Base-by-base conservation (phyloP, 2,113 vertebrate genomes). In the Tichodroma muraria region DNA sequence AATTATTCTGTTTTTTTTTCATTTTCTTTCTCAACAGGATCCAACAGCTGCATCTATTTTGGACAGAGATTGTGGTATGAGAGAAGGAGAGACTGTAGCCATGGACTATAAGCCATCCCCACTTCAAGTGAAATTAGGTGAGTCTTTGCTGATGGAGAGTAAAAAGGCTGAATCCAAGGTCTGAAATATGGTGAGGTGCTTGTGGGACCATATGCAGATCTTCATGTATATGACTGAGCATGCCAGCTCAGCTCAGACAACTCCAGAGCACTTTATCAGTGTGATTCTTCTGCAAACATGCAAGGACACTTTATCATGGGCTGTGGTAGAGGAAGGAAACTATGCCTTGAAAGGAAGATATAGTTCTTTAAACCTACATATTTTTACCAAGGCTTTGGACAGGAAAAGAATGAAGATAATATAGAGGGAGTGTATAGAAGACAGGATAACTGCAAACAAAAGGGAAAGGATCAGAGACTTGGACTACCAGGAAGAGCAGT, bases 81-180 rank as follows among this genome's bases (percentile, higher is more conserved):
- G 98, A 94, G 99, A 99, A 96, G 98, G 98, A 72, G 99, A 99
- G 97, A 98, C 98, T 38, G 98, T 99, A 97, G 97, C 98, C 96
- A 98, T 99, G 97, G 99, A 98, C 98, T 99, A 99, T 97, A 99
- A 99, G 97, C 98, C 98, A 40, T 99, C 99, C 47, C 98, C 98
- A 11, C 98, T 99, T 83, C 99, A 99, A 96, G 98, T 99, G 94
- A 99, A 99, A 97, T 98, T 99, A 97, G 99, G 99, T 99, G 98
- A 98, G 98, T 97, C 83, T 95, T 88, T 96, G 80, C 8, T 70
- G n/a, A 15, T 44, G 42, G 31, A 79, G 54, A 40, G 17, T 64
- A 49, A 70, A 70, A 84, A 91, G 30, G 8, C 23, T 84, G 56
- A 69, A 76, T 75, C 24, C 18, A 54, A 52, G 22, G 53, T 75